Evolutionary conservation across 2,113 vertebrate genomes (phyloP).

Genomic region (Syngnathus scovelli): DNA sequence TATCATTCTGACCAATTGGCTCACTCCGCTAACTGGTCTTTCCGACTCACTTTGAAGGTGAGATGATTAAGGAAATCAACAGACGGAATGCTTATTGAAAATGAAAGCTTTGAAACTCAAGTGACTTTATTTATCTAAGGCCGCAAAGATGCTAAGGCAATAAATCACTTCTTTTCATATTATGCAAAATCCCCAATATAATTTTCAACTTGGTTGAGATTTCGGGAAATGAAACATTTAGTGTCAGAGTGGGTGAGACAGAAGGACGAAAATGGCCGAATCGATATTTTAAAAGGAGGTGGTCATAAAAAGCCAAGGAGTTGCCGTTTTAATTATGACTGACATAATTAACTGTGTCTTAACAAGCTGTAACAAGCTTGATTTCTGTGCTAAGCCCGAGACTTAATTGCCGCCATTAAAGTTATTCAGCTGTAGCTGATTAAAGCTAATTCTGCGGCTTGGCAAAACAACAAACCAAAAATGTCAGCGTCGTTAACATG

Average conservation of each 20-base stretch:
- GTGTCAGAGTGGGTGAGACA: not conserved
- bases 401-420: slow-evolving; percentile 8
- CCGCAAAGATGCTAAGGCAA: slow-evolving; percentile 8
- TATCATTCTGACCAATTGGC: slow-evolving; percentile 29
- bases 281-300: not conserved
- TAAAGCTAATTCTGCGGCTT: not conserved
- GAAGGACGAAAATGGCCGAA: not conserved
- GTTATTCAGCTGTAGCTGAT: slow-evolving; percentile 2
- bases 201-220: not conserved
- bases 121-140: slow-evolving; percentile 4
- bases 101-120: slow-evolving; percentile 14
- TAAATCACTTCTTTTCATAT: slow-evolving; percentile 2
- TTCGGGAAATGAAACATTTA: not conserved
- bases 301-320: not conserved
- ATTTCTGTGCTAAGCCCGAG: not conserved
- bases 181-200: not conserved
- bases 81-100: slow-evolving; percentile 18
- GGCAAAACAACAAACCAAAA: slow-evolving; percentile 5
- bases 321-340: slow-evolving; percentile 9
- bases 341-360: slow-evolving; percentile 12
- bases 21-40: slow-evolving; percentile 41
- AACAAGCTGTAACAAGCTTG: slow-evolving; percentile 14
- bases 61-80: slow-evolving; percentile 41
- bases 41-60: slow-evolving; percentile 32
- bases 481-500: not conserved